Conservation (phyloP, 2,888 invertebrate genomes). For the Yponomeuta cagnagella region DNA sequence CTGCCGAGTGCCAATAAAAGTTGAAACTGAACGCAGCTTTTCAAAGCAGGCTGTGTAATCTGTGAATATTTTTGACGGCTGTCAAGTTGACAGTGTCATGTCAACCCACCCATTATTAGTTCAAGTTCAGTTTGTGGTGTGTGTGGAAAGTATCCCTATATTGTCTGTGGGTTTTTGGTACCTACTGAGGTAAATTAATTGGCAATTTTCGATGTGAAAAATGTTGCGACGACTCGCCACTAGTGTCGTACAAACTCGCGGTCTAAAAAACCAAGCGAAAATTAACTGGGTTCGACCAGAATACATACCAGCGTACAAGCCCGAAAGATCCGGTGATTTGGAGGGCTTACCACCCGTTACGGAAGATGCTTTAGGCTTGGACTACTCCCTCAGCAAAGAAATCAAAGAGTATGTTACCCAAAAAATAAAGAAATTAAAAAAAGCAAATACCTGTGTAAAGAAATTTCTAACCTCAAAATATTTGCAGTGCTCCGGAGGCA, state of each 20-base stretch:
- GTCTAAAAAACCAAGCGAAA: slow-evolving; percentile 82
- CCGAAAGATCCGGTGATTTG: slow-evolving; percentile 83
- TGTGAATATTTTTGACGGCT: too few relatives aligned
- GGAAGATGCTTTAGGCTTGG: slow-evolving; percentile 58
- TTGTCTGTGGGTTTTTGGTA: too few relatives aligned
- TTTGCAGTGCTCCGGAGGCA: slow-evolving; percentile 81
- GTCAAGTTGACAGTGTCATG: too few relatives aligned
- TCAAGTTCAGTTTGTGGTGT: too few relatives aligned
- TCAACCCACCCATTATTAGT: too few relatives aligned
- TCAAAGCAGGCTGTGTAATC: too few relatives aligned
- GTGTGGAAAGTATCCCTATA: too few relatives aligned
- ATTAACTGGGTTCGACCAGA: slow-evolving; percentile 87
- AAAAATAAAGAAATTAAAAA: not conserved
- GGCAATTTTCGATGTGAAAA: slow-evolving; percentile 15
- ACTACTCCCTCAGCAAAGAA: slow-evolving; percentile 79
- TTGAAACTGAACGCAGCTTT: too few relatives aligned
- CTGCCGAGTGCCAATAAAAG: too few relatives aligned
- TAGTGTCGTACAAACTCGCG: slow-evolving; percentile 60
- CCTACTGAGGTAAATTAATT: not conserved
- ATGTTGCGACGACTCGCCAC: slow-evolving; percentile 52
- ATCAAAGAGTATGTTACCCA: slow-evolving; percentile 77
- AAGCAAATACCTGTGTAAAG: not conserved
- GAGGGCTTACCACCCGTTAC: slow-evolving; percentile 74
- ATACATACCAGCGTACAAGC: slow-evolving; percentile 78
- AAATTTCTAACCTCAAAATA: not conserved